Percentiles rank a stretch among this genome's conserved stretches.
Conservation (phyloP, 2,113 vertebrate species). For the Hydrolagus affinis region DNA sequence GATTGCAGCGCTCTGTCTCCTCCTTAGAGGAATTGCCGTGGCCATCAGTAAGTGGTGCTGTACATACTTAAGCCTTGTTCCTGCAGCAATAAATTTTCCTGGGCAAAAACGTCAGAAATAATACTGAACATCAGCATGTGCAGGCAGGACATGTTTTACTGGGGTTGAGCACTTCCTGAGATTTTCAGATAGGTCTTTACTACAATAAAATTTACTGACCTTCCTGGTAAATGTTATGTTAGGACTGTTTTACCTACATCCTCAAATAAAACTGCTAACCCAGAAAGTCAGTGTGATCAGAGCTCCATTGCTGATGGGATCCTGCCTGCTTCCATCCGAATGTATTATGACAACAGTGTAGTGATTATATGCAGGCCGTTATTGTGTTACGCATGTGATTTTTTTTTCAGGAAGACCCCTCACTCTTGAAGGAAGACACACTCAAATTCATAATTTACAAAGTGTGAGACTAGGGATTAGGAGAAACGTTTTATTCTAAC, state of each 20-base stretch:
- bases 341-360: not conserved
- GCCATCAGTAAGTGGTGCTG: not conserved
- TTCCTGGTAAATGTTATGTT: not conserved
- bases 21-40: not conserved
- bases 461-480: no score
- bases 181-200: not conserved
- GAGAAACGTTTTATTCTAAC: no score
- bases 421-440: no score
- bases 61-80: not conserved
- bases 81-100: not conserved
- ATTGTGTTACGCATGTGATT: no score
- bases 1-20: not conserved
- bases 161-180: not conserved
- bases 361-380: not conserved
- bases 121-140: not conserved
- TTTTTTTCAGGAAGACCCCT: no score
- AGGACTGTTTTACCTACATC: not conserved
- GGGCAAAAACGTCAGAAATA: not conserved
- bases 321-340: no score
- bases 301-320: not conserved
- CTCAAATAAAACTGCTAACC: not conserved
- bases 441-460: no score
- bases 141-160: not conserved
- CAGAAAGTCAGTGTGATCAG: not conserved
- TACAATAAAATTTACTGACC: slow-evolving; percentile 14